Percentiles rank a stretch among this genome's conserved stretches.
Conservation (phyloP, 92 coral and sea anemone genomes). For the Paragorgia papillata region DNA sequence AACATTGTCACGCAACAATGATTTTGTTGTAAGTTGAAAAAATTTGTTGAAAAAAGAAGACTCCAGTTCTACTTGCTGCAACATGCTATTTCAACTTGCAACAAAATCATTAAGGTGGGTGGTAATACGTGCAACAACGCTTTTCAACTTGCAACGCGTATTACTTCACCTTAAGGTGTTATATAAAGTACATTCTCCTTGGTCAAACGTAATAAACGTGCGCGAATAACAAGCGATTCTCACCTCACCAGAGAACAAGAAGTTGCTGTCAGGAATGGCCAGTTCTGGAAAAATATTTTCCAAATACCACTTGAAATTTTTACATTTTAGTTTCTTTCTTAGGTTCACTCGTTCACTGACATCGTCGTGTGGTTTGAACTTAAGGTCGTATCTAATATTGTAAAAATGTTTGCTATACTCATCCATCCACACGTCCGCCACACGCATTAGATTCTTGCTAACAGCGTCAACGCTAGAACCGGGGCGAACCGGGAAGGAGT, state of each 20-base stretch:
- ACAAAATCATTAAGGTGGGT: too few species aligned
- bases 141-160: too few species aligned
- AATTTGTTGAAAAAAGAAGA: too few species aligned
- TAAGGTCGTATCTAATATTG: conserved; percentile 88
- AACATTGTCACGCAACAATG: too few species aligned
- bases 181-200: too few species aligned
- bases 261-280: conserved; percentile 83
- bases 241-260: conserved; percentile 90
- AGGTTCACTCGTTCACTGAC: conserved; percentile 84
- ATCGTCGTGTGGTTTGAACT: conserved; percentile 84
- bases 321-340: conserved; percentile 79
- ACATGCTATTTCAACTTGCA: too few species aligned
- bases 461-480: conserved; percentile 78
- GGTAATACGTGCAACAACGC: too few species aligned
- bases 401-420: conserved; percentile 93
- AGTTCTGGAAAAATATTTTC: conserved; percentile 86
- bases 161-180: too few species aligned
- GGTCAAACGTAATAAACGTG: too few species aligned
- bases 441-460: conserved; percentile 96
- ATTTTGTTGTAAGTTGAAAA: too few species aligned
- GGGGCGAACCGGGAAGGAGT: conserved; percentile 88
- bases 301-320: conserved; percentile 96
- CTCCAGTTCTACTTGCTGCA: too few species aligned
- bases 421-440: conserved; percentile 99
- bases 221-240: too few species aligned